Evolutionary conservation across 2,888 invertebrate genomes (phyloP), one percentile per base, ranked within the genome.

Genomic region (Cristatella mucedo): DNA sequence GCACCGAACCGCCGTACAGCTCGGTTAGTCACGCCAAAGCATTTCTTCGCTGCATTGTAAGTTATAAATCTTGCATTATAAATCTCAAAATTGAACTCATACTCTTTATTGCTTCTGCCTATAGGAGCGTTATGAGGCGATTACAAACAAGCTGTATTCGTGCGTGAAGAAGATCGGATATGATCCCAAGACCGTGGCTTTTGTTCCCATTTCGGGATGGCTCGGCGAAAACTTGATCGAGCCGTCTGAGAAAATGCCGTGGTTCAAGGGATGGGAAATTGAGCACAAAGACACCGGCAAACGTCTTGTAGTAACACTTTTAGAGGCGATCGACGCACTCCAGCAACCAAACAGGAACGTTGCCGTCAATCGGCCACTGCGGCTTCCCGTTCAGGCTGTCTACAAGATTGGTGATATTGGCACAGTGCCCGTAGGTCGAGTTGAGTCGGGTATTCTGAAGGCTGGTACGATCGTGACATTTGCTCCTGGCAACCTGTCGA

Each of bases 191-290:
- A 79, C 83, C 38, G 93, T 97, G 56, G 81, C 95, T 50, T 95
- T 95, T 72, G 91, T 97, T 48, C 97, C 97, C 63, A 95, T 99
- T 71, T 97, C 95, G 61, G 97, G 97, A 61, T 97, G 93, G 93
- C 85, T 93, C 69, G 97, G 97, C 68, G 97, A 99, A 74, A 99
- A 97, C 79, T 95, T 99, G 93, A 74, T 97, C 72, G 95, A 95
- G 73, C 68, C 78, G 47, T 89, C 89, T 41, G 72, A 74, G 59
- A 95, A 93, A 72, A 95, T 91, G 86, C 72, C 76, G 51, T 66
- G 67, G 93, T 75, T 71, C 69, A 91, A 93, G 77, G 93, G 93
- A 74, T 95, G 93, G 93, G 67, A 69, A 39, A 75, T 93, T 52
- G 89, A 61, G 29, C 40, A 40, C 24, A 91, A 89, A 71, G 86